These are phyloP conservation scores for Pammene fasciana DNA, from an alignment of 2,888 invertebrate species.

Conservation along the genomic window DNA sequence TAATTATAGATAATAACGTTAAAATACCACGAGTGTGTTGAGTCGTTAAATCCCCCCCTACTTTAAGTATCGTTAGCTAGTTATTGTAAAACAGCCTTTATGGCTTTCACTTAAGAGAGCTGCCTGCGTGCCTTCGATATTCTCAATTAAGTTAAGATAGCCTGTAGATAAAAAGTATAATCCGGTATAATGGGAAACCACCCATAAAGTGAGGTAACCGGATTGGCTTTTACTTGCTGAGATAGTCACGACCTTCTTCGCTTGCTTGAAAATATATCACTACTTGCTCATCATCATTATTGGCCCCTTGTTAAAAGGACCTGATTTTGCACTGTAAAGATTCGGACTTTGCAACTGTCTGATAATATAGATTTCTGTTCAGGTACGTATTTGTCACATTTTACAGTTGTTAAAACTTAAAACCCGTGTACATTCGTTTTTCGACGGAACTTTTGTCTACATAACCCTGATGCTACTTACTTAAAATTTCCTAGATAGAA, in stretches of 20 bases:
- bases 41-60: conserved; percentile 23
- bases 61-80: conserved; percentile 4
- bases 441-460: too few relatives aligned
- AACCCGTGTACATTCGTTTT: too few relatives aligned
- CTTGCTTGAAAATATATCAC: not conserved
- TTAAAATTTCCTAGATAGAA: too few relatives aligned
- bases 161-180: conserved; percentile 49
- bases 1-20: conserved; percentile 46
- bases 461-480: too few relatives aligned
- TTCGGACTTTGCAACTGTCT: too few relatives aligned
- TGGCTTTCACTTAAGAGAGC: conserved; percentile 47
- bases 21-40: conserved; percentile 39
- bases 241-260: not conserved
- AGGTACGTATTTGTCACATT: too few relatives aligned
- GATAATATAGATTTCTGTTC: too few relatives aligned
- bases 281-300: too few relatives aligned
- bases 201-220: conserved; percentile 49
- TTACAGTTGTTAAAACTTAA: too few relatives aligned
- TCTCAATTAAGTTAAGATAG: conserved; percentile 62
- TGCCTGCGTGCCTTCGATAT: conserved; percentile 45
- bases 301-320: too few relatives aligned
- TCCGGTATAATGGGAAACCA: conserved; percentile 55
- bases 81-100: conserved; percentile 42
- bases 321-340: too few relatives aligned
- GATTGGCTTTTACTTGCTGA: conserved; percentile 20